A percentile compares a stretch with the other conserved stretches of the same genome.
phyloP scores from a whole-genome alignment of 2,888 invertebrate genomes.

The Agrochola litura region DNA sequence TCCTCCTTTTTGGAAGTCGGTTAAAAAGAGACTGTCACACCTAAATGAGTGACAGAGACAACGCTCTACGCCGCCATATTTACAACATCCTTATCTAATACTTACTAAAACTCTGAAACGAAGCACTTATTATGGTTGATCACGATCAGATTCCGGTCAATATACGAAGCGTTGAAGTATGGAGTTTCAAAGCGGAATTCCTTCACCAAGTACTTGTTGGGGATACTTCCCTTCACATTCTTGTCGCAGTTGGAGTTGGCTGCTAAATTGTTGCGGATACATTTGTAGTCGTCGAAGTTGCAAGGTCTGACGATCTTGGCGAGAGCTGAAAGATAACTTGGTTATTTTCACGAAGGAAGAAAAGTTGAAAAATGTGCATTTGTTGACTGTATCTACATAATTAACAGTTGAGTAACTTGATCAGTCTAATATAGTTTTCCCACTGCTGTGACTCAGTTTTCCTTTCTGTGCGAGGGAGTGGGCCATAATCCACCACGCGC shows the following conservation, averaged over 20 bases:
- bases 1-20: no score
- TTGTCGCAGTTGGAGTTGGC: slow-evolving; percentile 77
- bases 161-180: slow-evolving; percentile 79
- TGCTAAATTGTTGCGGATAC: slow-evolving; percentile 76
- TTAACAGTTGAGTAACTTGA: neutral
- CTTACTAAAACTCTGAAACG: slow-evolving; percentile 83
- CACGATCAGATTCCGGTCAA: slow-evolving; percentile 75
- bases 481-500: neutral
- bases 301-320: slow-evolving; percentile 74
- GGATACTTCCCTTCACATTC: slow-evolving; percentile 67
- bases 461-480: neutral
- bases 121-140: slow-evolving; percentile 77
- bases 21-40: neutral
- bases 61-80: neutral
- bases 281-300: slow-evolving; percentile 65
- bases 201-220: slow-evolving; percentile 65
- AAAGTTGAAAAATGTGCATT: neutral
- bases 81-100: slow-evolving; percentile 41
- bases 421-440: neutral
- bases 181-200: slow-evolving; percentile 76
- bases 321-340: slow-evolving; percentile 21
- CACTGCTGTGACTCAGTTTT: no score
- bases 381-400: neutral
- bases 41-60: no score
- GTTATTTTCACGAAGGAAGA: no score